Evolutionary conservation across 2,888 invertebrate genomes (phyloP).

Genomic region (Apocheima hispidaria): DNA sequence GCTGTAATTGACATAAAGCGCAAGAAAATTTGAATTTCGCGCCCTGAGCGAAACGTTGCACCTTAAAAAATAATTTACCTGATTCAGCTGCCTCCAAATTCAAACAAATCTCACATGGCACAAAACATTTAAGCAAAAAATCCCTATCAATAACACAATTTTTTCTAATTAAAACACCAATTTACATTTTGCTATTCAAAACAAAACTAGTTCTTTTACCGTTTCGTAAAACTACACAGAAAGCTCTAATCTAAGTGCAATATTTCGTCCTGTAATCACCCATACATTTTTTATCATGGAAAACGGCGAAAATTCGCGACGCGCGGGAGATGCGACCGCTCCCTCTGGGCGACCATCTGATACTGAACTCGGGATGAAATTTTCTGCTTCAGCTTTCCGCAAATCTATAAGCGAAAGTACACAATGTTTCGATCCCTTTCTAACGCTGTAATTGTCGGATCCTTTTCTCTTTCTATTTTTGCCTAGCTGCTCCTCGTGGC

Average conservation of each 20-base stretch:
- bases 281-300: constrained; percentile 47
- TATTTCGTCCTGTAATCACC: constrained; percentile 41
- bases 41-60: too few species aligned
- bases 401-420: constrained; percentile 82
- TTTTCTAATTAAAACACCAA: constrained; percentile 6
- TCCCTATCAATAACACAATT: constrained; percentile 36
- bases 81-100: constrained; percentile 43
- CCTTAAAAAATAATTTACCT: constrained; percentile 30
- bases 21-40: too few species aligned
- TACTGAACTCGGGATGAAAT: constrained; percentile 48
- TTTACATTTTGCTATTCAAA: constrained; percentile 13
- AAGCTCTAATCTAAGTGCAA: constrained; percentile 8
- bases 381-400: constrained; percentile 68
- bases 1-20: too few species aligned
- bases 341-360: constrained; percentile 37
- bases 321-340: constrained; percentile 34
- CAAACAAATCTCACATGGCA: constrained; percentile 43
- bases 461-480: constrained; percentile 58
- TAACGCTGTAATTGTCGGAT: constrained; percentile 36
- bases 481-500: constrained; percentile 45
- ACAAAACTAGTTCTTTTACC: constrained; percentile 5
- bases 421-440: constrained; percentile 61
- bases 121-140: constrained; percentile 45
- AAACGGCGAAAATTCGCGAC: constrained; percentile 44
- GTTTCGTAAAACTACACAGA: constrained; percentile 3